Base-by-base conservation (phyloP, 2,888 invertebrate genomes). In the Tetranychus truncatus region DNA sequence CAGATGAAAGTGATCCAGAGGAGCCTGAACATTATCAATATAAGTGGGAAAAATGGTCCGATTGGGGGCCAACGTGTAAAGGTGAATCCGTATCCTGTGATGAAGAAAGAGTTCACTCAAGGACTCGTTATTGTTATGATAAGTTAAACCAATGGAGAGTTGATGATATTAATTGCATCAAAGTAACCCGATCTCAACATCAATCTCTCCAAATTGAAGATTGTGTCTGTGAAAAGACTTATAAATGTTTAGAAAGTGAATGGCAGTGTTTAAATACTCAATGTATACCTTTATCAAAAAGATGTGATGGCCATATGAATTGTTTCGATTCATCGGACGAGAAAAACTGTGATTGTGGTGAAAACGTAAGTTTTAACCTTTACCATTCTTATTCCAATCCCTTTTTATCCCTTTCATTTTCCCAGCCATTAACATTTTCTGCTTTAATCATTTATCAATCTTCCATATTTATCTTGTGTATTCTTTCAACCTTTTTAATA, bases 281-380 rank as follows among this genome's bases (percentile, higher is more conserved):
- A 20, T 72, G 72, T 34, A 72, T 72, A n/a, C 72, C 72, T 46
- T 45, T 45, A 45, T n/a, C n/a, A 18, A 72, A 72, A 34, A 20
- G 72, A 45, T 72, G 72, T 72, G 72, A 72, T 46, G 72, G 72
- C 45, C 72, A 72, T 45, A 45, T 72, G 45, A 72, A 72, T 46
- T 72, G 72, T 46, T 72, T 44, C 34, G 72, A 72, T 46, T 46
- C 20, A 18, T 72, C 72, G 34, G 72, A 72, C 44, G 72, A 72
- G 72, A 20, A 24, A 45, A 44, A 72, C 45, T 72, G 72, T 72
- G 45, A 34, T 24, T 69, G 69, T 24, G 21, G 20, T 69, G 69
- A 69, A 69, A 69, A 69, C 21, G 69, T 69, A 69, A 69, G 69
- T 69, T 69, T n/a, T 15, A 55, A 55, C 15, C 55, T 15, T 55